These are phyloP conservation scores for Polypedilum pembai DNA, from an alignment of 1,140 invertebrate genomes.

Conservation along the genomic window DNA sequence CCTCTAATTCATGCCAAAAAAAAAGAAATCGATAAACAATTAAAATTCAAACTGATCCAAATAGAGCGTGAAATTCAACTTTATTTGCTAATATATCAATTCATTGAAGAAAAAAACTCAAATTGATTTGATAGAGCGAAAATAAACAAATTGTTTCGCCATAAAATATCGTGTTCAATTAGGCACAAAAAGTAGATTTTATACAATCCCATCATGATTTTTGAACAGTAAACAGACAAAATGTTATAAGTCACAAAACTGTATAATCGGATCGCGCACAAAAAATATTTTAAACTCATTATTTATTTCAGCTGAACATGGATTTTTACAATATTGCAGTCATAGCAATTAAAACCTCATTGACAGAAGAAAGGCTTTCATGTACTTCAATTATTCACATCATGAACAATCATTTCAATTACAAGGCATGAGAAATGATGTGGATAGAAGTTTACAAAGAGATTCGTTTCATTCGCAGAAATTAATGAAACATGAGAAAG, in stretches of 20 bases:
- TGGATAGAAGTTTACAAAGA: neutral
- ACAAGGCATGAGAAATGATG: neutral
- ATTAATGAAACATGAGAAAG: neutral
- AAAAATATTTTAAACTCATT: constrained; percentile 1
- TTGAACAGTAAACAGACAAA: neutral
- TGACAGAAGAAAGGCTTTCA: neutral
- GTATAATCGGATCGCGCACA: neutral
- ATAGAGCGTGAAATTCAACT: no score
- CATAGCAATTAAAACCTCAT: constrained; percentile 6
- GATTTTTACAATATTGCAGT: neutral
- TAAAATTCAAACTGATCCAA: no score
- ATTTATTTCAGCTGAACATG: neutral
- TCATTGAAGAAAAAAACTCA: no score
- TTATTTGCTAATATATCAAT: no score
- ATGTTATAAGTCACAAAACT: neutral
- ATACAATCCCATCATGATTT: no score
- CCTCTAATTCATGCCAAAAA: no score
- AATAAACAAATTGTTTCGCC: no score
- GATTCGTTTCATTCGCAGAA: neutral
- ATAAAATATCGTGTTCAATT: no score
- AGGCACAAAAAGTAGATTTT: no score
- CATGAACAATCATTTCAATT: neutral
- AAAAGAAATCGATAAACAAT: no score
- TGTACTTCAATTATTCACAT: neutral
- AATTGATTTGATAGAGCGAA: no score